phyloP scores from a whole-genome alignment of 2,888 invertebrate species.

The Criorhina ranunculi region DNA sequence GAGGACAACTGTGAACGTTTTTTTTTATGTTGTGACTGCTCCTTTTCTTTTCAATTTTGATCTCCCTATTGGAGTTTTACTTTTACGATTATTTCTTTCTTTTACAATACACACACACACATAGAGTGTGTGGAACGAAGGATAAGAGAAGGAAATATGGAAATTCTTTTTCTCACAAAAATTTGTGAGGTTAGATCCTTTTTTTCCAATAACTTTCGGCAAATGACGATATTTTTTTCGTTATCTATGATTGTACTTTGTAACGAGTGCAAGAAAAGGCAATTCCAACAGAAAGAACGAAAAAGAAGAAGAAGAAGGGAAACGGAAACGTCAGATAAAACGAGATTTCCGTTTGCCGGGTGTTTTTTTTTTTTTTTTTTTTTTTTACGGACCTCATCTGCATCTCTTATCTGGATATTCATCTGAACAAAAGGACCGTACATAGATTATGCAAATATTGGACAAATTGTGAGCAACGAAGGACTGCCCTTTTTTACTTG shows the following conservation, averaged over 20 bases:
- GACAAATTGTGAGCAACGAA: background rate
- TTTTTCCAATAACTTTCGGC: conserved; percentile 30
- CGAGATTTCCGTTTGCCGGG: conserved; percentile 23
- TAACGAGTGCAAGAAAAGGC: conserved; percentile 3
- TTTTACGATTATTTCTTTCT: conserved; percentile 41
- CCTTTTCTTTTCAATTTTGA: conserved; percentile 31
- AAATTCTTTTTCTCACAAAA: conserved; percentile 29
- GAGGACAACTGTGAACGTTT: background rate
- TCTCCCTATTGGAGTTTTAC: conserved; percentile 32
- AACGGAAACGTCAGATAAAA: conserved; percentile 39
- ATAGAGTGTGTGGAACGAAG: background rate
- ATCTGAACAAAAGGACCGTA: conserved; percentile 1
- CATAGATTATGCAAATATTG: conserved; percentile 33
- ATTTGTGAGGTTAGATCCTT: conserved; percentile 26
- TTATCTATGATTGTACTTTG: conserved; percentile 17
- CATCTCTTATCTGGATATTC: conserved; percentile 32
- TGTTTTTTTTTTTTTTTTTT: background rate
- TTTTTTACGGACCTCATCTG: background rate
- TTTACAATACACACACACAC: background rate
- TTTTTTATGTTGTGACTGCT: conserved; percentile 31
- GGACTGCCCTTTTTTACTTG: conserved; percentile 3
- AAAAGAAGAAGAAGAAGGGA: conserved; percentile 22
- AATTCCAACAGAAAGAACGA: conserved; percentile 37
- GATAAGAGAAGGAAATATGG: conserved; percentile 14
- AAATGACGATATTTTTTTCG: conserved; percentile 2